Evolutionary conservation across 2,888 invertebrate genomes (phyloP).

Genomic region (Sarcophaga rosellei): DNA sequence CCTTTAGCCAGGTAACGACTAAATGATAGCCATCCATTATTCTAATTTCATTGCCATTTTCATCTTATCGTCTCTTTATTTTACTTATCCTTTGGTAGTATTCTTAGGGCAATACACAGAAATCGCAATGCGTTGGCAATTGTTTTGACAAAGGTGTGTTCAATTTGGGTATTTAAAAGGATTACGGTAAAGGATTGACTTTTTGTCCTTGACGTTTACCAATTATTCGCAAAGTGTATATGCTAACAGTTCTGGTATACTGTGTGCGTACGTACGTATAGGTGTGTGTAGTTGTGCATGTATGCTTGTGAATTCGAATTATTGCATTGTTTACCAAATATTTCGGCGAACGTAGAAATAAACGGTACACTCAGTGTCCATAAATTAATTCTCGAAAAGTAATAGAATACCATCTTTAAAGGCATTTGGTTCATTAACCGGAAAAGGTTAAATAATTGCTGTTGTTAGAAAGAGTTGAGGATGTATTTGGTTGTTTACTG

Average conservation of each 20-base stretch:
- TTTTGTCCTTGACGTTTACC: slow-evolving; percentile 75
- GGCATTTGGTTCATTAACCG: slow-evolving; percentile 31
- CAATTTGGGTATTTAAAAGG: slow-evolving; percentile 80
- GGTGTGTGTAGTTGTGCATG: not conserved
- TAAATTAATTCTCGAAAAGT: slow-evolving; percentile 35
- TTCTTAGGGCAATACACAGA: slow-evolving; percentile 70
- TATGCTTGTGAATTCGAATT: slow-evolving; percentile 33
- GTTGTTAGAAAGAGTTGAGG: slow-evolving; percentile 61
- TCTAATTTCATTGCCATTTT: slow-evolving; percentile 49
- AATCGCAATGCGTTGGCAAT: slow-evolving; percentile 70
- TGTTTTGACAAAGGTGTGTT: slow-evolving; percentile 79
- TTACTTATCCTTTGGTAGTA: slow-evolving; percentile 65
- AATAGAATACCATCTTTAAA: slow-evolving; percentile 36
- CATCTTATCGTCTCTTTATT: slow-evolving; percentile 69
- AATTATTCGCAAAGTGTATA: slow-evolving; percentile 38
- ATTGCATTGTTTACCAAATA: slow-evolving; percentile 2
- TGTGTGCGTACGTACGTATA: not conserved
- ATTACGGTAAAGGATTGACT: slow-evolving; percentile 81
- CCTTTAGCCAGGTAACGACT: slow-evolving; percentile 30
- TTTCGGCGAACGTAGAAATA: not conserved
- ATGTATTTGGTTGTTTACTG: slow-evolving; percentile 28
- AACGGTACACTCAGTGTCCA: slow-evolving; percentile 17
- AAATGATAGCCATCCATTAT: slow-evolving; percentile 5
- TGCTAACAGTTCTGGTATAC: slow-evolving; percentile 9
- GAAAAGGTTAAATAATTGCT: slow-evolving; percentile 4